Evolutionary conservation across 2,797 vertebrate genomes (phyloP).

Genomic region (Leontocebus nigricollis): DNA sequence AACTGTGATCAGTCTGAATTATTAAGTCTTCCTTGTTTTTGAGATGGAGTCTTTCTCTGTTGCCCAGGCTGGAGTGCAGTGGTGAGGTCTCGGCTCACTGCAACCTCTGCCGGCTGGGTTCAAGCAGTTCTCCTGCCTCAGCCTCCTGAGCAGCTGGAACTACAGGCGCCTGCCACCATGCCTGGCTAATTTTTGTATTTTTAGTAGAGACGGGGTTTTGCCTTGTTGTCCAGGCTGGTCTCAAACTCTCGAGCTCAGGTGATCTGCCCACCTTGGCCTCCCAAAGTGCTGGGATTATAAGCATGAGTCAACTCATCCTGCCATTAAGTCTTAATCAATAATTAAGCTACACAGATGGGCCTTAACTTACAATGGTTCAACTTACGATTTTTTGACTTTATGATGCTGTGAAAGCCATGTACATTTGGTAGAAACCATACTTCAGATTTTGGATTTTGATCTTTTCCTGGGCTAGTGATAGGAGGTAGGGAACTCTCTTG

Average conservation of each 20-base stretch:
- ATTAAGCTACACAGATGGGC: neutral
- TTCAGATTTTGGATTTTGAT: neutral
- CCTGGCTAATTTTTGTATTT: neutral
- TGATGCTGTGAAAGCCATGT: neutral
- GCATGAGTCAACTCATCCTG: neutral
- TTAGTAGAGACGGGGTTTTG: neutral
- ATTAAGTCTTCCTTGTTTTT: neutral
- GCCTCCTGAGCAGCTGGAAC: neutral
- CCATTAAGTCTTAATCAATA: neutral
- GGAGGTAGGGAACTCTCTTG: neutral
- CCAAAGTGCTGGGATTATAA: neutral
- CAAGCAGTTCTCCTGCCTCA: neutral
- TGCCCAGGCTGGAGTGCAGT: neutral
- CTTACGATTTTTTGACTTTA: neutral
- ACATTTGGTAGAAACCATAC: neutral
- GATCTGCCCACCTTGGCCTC: fast-evolving
- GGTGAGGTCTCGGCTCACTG: neutral
- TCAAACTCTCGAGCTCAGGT: neutral
- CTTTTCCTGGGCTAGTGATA: neutral
- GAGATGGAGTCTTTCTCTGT: neutral
- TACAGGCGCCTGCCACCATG: neutral
- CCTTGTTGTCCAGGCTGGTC: neutral
- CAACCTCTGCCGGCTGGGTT: neutral
- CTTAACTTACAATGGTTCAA: neutral
- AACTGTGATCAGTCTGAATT: neutral